Conservation (phyloP, 2,888 invertebrate species). For the Salpingus planirostris region DNA sequence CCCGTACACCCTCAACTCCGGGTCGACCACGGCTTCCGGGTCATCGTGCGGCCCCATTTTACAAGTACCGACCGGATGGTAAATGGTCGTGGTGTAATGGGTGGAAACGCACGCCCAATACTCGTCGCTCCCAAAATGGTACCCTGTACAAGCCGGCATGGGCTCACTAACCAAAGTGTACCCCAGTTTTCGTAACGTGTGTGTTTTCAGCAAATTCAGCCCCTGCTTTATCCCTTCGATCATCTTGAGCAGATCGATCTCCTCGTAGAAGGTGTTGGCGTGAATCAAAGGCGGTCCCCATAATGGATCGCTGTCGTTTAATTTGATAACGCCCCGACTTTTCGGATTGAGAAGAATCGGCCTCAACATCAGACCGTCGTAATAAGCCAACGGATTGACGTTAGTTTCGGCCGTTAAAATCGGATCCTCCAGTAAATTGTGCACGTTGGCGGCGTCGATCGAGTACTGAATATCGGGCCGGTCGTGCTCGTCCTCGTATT, state of each 20-base stretch:
- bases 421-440: slow-evolving; percentile 52
- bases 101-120: slow-evolving; percentile 59
- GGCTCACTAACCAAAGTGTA: slow-evolving; percentile 48
- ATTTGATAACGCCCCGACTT: slow-evolving; percentile 52
- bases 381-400: slow-evolving; percentile 52
- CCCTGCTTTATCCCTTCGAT: slow-evolving; percentile 53
- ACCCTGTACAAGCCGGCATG: slow-evolving; percentile 49
- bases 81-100: slow-evolving; percentile 62
- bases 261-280: slow-evolving; percentile 57
- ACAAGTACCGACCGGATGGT: slow-evolving; percentile 60
- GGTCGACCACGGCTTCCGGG: slow-evolving; percentile 55
- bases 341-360: slow-evolving; percentile 55
- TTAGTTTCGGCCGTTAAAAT: slow-evolving; percentile 34
- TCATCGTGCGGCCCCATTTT: slow-evolving; percentile 62
- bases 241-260: slow-evolving; percentile 53
- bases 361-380: slow-evolving; percentile 51
- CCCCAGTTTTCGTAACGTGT: slow-evolving; percentile 49
- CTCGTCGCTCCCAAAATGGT: slow-evolving; percentile 51
- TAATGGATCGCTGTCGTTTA: slow-evolving; percentile 62
- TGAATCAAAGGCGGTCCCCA: slow-evolving; percentile 65
- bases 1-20: slow-evolving; percentile 53
- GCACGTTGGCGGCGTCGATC: slow-evolving; percentile 50
- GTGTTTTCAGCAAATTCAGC: slow-evolving; percentile 50
- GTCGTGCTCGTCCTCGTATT: slow-evolving; percentile 41
- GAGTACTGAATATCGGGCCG: slow-evolving; percentile 60